A percentile compares a stretch with the other conserved stretches of the same genome.
These are phyloP conservation scores for Hanleya hanleyi DNA, from an alignment of 2,888 invertebrate genomes.

Conservation along the genomic window DNA sequence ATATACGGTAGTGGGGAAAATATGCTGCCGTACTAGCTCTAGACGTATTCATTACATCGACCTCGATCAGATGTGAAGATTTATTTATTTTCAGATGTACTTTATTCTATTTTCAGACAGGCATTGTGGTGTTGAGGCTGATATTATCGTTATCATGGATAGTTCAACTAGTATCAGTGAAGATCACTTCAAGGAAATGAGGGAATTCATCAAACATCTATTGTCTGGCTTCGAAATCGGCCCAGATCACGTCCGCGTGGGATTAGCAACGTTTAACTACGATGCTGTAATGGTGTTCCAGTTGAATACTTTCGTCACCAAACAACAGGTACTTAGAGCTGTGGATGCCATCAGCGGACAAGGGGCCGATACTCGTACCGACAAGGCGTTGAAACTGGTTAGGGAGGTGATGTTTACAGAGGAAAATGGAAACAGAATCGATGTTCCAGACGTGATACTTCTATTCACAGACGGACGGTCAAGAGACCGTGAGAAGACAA, in stretches of 20 bases:
- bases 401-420: slow-evolving; percentile 9
- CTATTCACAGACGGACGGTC: slow-evolving; percentile 33
- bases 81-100: too few species aligned
- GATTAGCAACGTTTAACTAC: not conserved
- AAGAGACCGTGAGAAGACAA: slow-evolving; percentile 4
- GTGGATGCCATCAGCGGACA: not conserved
- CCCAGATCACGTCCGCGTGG: not conserved
- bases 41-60: too few species aligned
- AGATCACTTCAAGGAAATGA: not conserved
- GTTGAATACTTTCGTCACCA: not conserved
- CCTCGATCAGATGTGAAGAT: too few species aligned
- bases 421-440: slow-evolving; percentile 22
- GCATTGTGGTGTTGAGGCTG: not conserved
- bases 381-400: not conserved
- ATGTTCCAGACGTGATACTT: slow-evolving; percentile 25
- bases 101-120: too few species aligned
- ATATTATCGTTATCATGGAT: not conserved
- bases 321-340: not conserved
- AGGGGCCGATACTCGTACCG: not conserved
- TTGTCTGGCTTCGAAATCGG: not conserved
- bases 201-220: not conserved
- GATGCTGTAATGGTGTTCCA: slow-evolving; percentile 2
- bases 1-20: too few species aligned
- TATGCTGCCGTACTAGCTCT: too few species aligned
- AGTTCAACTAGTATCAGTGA: not conserved